phyloP scores from a whole-genome alignment of 2,888 invertebrate species.

The Hypsopygia costalis region DNA sequence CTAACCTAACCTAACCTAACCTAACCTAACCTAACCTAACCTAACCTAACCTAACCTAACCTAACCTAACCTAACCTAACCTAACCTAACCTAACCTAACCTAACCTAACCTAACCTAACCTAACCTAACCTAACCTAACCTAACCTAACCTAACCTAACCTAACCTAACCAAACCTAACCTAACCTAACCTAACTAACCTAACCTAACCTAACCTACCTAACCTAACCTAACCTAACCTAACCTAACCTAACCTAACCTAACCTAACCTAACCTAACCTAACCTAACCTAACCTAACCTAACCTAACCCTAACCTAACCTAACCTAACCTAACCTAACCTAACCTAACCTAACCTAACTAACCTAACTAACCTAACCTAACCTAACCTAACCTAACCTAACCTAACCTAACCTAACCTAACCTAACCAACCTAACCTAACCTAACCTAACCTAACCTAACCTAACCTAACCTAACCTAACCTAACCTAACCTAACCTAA shows the following conservation, averaged over 20 bases:
- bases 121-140: neutral
- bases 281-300: conserved; percentile 5
- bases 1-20: neutral
- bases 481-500: conserved; percentile 7
- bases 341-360: conserved; percentile 8
- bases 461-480: conserved; percentile 5
- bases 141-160: neutral
- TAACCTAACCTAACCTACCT: conserved; percentile 11
- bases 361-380: conserved; percentile 6
- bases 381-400: conserved; percentile 7
- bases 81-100: neutral
- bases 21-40: neutral
- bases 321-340: conserved; percentile 7
- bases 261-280: conserved; percentile 6
- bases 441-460: conserved; percentile 8
- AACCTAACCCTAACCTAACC: conserved; percentile 8
- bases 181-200: conserved; percentile 3
- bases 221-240: conserved; percentile 6
- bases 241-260: conserved; percentile 7
- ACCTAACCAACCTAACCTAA: conserved; percentile 9
- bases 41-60: neutral
- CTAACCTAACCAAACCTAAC: neutral
- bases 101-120: neutral
- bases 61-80: neutral
- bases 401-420: conserved; percentile 7